Percentiles rank a stretch among this genome's conserved stretches.
Evolutionary conservation across 2,113 vertebrate genomes (phyloP).

Genomic region (Camelus bactrianus): DNA sequence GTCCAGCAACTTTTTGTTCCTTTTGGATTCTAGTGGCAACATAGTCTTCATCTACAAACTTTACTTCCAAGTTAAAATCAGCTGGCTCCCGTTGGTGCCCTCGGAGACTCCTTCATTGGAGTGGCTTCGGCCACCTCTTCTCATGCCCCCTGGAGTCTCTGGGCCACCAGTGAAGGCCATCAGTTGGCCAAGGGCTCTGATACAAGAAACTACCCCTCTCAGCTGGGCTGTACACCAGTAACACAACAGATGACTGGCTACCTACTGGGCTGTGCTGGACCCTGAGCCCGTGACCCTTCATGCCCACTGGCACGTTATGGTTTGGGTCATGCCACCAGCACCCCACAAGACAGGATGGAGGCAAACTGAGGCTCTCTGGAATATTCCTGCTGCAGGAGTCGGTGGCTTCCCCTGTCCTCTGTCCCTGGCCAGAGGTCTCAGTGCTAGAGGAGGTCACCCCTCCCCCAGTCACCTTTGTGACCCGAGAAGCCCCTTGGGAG

Average conservation of each 20-base stretch:
- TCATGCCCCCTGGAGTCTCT: too few species aligned
- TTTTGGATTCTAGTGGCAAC: too few species aligned
- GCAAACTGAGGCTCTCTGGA: background rate
- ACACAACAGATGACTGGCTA: background rate
- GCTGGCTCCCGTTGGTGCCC: too few species aligned
- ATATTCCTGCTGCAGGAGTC: background rate
- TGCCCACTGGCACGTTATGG: background rate
- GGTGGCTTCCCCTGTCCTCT: background rate
- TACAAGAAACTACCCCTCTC: too few species aligned
- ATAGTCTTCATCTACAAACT: too few species aligned
- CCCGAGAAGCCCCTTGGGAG: background rate
- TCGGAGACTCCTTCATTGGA: too few species aligned
- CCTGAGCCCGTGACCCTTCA: background rate
- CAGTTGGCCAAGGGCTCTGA: too few species aligned
- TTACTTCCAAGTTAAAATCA: too few species aligned
- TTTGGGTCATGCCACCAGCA: background rate
- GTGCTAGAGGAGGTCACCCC: background rate
- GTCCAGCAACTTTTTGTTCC: too few species aligned
- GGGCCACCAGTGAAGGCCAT: too few species aligned
- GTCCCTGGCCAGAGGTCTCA: background rate
- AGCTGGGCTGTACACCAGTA: too few species aligned
- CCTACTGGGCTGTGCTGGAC: background rate
- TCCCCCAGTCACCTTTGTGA: background rate
- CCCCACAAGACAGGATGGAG: background rate
- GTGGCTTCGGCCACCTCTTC: too few species aligned